Percentiles rank a stretch among this genome's conserved stretches.
phyloP scores from a whole-genome alignment of 2,888 invertebrate species.

The Caenorhabditis sp. region DNA sequence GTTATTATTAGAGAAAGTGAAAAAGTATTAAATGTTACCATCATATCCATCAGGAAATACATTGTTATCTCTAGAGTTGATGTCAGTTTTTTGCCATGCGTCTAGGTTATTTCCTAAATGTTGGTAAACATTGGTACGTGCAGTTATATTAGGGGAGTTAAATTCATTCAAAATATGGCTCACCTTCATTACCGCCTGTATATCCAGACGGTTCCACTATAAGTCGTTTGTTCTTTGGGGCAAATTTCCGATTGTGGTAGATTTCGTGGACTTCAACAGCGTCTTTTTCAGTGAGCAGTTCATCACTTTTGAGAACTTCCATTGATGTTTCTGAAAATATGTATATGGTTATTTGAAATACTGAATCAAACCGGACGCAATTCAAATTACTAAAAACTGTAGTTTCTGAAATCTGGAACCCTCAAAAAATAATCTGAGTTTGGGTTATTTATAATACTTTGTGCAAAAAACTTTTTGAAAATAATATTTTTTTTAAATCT shows the following conservation, averaged over 20 bases:
- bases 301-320: background rate
- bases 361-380: too few species aligned
- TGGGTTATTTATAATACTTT: too few species aligned
- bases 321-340: background rate
- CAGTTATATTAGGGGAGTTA: background rate
- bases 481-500: too few species aligned
- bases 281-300: background rate
- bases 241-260: slow-evolving; percentile 16
- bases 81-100: slow-evolving; percentile 33
- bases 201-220: slow-evolving; percentile 33
- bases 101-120: slow-evolving; percentile 45
- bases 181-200: slow-evolving; percentile 33
- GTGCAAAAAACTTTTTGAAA: too few species aligned
- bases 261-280: background rate
- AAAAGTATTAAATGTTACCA: slow-evolving; percentile 17
- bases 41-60: slow-evolving; percentile 44
- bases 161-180: background rate
- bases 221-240: slow-evolving; percentile 20
- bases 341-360: too few species aligned
- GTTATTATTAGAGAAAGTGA: slow-evolving; percentile 5
- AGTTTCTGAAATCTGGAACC: too few species aligned
- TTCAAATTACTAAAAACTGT: too few species aligned
- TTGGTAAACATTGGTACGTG: slow-evolving; percentile 2
- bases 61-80: slow-evolving; percentile 11
- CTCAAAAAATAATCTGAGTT: too few species aligned